These are phyloP conservation scores for Bombus pascuorum DNA, from an alignment of 1,140 invertebrate genomes.

Conservation along the genomic window DNA sequence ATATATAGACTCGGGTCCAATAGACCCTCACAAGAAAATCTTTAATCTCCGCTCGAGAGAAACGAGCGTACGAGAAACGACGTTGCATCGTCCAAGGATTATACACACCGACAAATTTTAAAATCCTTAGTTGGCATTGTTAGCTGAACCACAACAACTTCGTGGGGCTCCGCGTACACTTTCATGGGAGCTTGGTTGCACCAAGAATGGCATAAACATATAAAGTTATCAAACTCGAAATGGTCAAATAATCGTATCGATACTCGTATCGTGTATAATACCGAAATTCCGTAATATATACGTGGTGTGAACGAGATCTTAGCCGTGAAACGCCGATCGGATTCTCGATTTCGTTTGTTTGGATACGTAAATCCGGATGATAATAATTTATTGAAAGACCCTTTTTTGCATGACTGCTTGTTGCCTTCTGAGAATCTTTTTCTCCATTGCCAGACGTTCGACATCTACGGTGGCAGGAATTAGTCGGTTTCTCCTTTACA, in stretches of 20 bases:
- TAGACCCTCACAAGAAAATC: slow-evolving; percentile 64
- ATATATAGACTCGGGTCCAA: slow-evolving; percentile 74
- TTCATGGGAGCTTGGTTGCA: not conserved
- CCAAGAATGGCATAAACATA: not conserved
- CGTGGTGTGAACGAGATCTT: slow-evolving; percentile 41
- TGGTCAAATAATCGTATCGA: slow-evolving; percentile 85
- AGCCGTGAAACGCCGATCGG: slow-evolving; percentile 21
- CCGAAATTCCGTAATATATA: slow-evolving; percentile 53
- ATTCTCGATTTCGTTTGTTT: slow-evolving; percentile 39
- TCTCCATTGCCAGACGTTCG: not conserved
- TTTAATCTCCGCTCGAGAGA: slow-evolving; percentile 66
- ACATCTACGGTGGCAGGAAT: slow-evolving; percentile 38
- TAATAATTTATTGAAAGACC: slow-evolving; percentile 43
- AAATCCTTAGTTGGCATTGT: slow-evolving; percentile 20
- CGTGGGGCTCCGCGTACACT: not conserved
- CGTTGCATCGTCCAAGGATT: slow-evolving; percentile 55
- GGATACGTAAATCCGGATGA: slow-evolving; percentile 56
- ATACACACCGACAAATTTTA: slow-evolving; percentile 26
- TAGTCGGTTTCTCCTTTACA: slow-evolving; percentile 24
- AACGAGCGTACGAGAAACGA: slow-evolving; percentile 24
- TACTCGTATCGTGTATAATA: slow-evolving; percentile 69
- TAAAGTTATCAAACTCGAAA: slow-evolving; percentile 40
- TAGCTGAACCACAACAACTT: not conserved
- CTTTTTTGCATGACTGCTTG: slow-evolving; percentile 18
- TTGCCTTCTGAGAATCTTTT: slow-evolving; percentile 7